These are phyloP conservation scores for Maniola jurtina DNA, from an alignment of 1,140 invertebrate genomes.

Conservation along the genomic window DNA sequence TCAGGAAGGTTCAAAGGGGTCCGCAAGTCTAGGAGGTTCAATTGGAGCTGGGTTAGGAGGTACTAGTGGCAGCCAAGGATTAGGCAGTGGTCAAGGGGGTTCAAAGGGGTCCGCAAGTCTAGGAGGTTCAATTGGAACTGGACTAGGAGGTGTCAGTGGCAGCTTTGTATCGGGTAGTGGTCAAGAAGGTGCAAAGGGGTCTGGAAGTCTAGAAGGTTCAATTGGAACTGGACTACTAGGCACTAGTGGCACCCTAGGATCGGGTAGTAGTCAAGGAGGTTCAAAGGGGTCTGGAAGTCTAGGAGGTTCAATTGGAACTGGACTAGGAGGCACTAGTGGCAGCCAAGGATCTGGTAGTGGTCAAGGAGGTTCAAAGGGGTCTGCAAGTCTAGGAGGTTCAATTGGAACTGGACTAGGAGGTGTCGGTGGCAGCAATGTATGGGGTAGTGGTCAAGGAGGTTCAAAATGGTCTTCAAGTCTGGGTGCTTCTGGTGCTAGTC, in stretches of 20 bases:
- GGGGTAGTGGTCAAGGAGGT: background rate
- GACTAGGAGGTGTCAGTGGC: background rate
- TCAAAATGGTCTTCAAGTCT: background rate
- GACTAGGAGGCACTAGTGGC: background rate
- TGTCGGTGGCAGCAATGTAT: background rate
- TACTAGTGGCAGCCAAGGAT: background rate
- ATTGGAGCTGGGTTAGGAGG: background rate
- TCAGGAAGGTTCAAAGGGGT: background rate
- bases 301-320: background rate
- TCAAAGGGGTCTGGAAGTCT: background rate
- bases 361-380: background rate
- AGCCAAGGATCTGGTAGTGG: background rate
- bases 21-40: background rate
- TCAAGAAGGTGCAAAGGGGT: background rate
- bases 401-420: background rate
- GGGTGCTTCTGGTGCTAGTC: background rate
- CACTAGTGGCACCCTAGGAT: background rate
- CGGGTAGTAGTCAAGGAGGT: background rate
- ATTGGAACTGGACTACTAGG: background rate
- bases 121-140: background rate
- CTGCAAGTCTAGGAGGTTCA: background rate
- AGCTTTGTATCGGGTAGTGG: background rate
- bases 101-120: background rate
- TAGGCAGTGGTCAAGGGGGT: background rate
- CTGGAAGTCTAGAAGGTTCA: background rate